These are phyloP conservation scores for Neoascia interrupta DNA, from an alignment of 2,888 invertebrate genomes.

Conservation along the genomic window DNA sequence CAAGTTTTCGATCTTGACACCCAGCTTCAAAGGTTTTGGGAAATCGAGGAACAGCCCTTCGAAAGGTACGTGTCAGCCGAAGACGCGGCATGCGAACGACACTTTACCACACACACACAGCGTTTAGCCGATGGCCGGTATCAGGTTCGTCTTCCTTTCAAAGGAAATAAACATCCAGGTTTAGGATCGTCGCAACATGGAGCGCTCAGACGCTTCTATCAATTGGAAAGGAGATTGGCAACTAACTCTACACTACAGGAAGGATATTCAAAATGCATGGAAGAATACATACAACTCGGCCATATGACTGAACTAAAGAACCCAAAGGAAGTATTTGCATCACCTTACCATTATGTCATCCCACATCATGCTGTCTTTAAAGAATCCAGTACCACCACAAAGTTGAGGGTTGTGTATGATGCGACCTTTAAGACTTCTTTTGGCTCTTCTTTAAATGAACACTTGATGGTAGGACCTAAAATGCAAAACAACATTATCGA, in stretches of 20 bases:
- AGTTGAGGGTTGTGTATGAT: constrained; percentile 2
- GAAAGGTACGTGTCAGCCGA: neutral
- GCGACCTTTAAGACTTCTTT: constrained; percentile 12
- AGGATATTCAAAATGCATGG: no score
- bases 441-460: constrained; percentile 9
- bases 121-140: neutral
- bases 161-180: neutral
- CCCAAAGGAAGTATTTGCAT: neutral
- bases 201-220: neutral
- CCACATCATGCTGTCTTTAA: constrained; percentile 10
- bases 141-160: neutral
- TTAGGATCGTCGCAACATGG: neutral
- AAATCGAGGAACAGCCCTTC: neutral
- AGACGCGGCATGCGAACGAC: neutral
- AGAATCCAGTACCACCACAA: constrained; percentile 9
- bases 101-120: neutral
- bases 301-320: neutral
- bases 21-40: neutral
- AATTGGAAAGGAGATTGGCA: neutral
- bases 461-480: constrained; percentile 16
- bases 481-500: constrained; percentile 4
- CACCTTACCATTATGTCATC: neutral
- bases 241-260: neutral
- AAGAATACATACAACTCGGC: no score
- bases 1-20: neutral